Base-by-base conservation (phyloP, 1,140 invertebrate genomes). In the Cheumatopsyche charites region DNA sequence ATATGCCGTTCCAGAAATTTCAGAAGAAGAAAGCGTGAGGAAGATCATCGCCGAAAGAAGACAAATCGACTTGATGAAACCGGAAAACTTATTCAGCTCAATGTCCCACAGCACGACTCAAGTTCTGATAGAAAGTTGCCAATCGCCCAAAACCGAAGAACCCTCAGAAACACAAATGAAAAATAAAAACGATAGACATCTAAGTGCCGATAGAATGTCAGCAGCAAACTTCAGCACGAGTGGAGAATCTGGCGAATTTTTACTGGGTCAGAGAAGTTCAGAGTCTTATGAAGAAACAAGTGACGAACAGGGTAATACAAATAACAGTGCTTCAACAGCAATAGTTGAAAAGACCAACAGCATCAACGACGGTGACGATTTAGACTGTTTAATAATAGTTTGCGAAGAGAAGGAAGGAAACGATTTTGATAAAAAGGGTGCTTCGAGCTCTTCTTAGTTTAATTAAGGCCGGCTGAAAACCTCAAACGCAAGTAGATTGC, bases 41-140 rank as follows among this genome's bases (percentile, higher is more conserved):
- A 84, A 83, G 75, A 82, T 83, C 5, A 85, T 84, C 78, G 82
- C 82, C 1, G 82, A 85, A 74, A 80, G 83, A 72, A 75, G 83
- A 72, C 83, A 82, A 75, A 82, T 83, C 23, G 83, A 85, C 36
- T 66, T 78, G 23, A 73, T 78, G 21, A 79, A 79, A 72, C 80
- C 82, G 1, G 82, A 83, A 47, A 67, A 63, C n/a, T 29, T 63
- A 61, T 75, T 62, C 42, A 47, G 67, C 9, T 61, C 74, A 11
- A 43, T 69, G 0, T 26, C 67, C 1, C 74, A 75, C 19, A 68
- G 67, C 5, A 75, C 74, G 0, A 75, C 74, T 3, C 71, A 75
- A 67, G 72, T 75, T n/a, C 49, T 75, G 15, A 75, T 75, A 67
- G 74, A 75, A 67, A 75, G 74, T 26, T 73, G 74, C 41, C 68